Conservation (phyloP, 2,888 invertebrate genomes). For the Noctua janthina region DNA sequence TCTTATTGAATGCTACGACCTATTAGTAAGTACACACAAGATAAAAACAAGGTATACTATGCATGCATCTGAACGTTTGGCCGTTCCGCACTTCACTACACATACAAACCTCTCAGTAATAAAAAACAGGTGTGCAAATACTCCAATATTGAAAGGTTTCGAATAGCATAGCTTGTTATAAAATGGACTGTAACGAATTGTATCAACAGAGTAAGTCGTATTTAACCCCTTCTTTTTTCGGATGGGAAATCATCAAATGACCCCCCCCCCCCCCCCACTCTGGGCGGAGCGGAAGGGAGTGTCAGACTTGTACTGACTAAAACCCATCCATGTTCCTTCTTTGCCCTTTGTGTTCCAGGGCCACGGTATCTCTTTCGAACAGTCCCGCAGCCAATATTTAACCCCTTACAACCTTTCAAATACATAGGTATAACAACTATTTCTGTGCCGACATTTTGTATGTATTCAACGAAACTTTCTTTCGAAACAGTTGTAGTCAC, state of each 20-base stretch:
- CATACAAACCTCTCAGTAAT: background rate
- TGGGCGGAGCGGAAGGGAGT: too few relatives aligned
- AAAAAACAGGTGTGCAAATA: background rate
- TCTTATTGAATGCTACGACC: too few relatives aligned
- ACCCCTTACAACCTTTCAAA: background rate
- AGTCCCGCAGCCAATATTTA: too few relatives aligned
- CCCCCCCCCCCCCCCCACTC: too few relatives aligned
- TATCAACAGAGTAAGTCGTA: background rate
- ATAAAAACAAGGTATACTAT: background rate
- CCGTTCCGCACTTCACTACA: background rate
- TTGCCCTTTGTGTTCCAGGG: too few relatives aligned
- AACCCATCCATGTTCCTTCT: too few relatives aligned
- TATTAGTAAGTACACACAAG: too few relatives aligned
- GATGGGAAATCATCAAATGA: too few relatives aligned
- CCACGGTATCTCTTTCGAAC: too few relatives aligned
- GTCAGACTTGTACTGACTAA: too few relatives aligned
- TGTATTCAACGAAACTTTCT: constrained; percentile 34
- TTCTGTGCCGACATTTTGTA: constrained; percentile 22
- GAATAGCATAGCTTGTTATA: background rate
- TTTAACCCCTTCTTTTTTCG: constrained; percentile 9
- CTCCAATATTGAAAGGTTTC: background rate
- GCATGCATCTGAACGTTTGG: background rate
- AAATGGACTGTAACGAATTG: too few relatives aligned
- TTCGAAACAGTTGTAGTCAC: constrained; percentile 29
- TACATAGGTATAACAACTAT: constrained; percentile 5